Base-by-base conservation (phyloP, 2,888 invertebrate genomes). In the Tenodera sinensis region DNA sequence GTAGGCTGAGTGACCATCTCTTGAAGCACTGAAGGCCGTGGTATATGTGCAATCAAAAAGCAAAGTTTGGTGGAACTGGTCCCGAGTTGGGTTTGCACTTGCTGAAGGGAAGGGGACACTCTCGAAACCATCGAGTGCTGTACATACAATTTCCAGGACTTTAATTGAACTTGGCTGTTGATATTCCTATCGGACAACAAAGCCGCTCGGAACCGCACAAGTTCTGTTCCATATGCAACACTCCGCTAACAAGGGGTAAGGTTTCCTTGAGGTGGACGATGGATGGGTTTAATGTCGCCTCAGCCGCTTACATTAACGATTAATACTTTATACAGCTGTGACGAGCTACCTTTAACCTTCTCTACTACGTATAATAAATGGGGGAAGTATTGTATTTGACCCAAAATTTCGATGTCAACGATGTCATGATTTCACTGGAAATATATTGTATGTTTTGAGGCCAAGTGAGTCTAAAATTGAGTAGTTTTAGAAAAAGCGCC, bases 131-230 rank as follows among this genome's bases (percentile, higher is more conserved):
- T 28, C 9, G 81, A 86, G 86, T 28, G 28, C 86, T 81, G 15
- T 86, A 30, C 86, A 84, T 81, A 81, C 86, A 86, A 27, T 81
- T 86, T 28, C 28, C 25, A 81, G 86, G 86, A 71, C 28, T 81
- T 71, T 86, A 86, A 86, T 86, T 71, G 86, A 86, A 86, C 71
- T 86, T 86, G 86, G 71, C 86, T 86, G 86, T 71, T 86, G 86
- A 81, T 86, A 86, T 81, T 71, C 71, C 81, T 28, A 30, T 81
- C 81, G 30, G 71, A 28, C 42, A 30, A 34, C 28, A 84, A 84
- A 81, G 81, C 81, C 28, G 9, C 81, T 25, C 25, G 27, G n/a
- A 28, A 12, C 42, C 54, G 47, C 47, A 47, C 1, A 42, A 47
- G 27, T 30, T 27, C 71, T 86, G 86, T 86, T 86, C 86, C 86